These are phyloP conservation scores for Scolanthus callimorphus DNA, from an alignment of 92 coral and sea anemone species.

Conservation along the genomic window DNA sequence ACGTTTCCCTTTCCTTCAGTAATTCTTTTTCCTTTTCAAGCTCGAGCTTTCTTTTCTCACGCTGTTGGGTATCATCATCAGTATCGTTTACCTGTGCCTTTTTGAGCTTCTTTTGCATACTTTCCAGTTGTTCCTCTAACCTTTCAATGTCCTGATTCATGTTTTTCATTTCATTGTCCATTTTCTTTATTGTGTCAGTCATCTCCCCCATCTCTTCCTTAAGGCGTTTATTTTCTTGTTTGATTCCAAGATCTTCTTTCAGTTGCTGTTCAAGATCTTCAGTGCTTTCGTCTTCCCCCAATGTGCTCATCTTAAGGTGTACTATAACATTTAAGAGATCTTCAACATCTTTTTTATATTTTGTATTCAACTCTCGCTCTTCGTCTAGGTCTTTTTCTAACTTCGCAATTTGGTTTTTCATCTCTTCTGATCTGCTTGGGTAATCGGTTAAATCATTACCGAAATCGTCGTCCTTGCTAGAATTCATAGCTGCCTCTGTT, in stretches of 20 bases:
- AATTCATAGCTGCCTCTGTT: background rate
- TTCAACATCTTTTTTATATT: constrained; percentile 59
- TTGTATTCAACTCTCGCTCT: constrained; percentile 40
- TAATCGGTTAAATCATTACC: background rate
- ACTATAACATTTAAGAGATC: constrained; percentile 68
- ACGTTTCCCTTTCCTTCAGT: constrained; percentile 28
- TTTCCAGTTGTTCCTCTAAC: constrained; percentile 18
- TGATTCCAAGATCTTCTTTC: constrained; percentile 34
- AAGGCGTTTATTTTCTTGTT: constrained; percentile 49
- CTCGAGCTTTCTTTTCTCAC: background rate
- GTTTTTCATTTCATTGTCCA: constrained; percentile 42
- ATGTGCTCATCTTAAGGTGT: constrained; percentile 56
- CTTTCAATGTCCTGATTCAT: constrained; percentile 34
- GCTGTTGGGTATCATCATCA: constrained; percentile 5
- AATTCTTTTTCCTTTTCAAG: constrained; percentile 36
- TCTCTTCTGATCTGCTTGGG: constrained; percentile 1
- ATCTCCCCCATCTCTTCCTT: constrained; percentile 39
- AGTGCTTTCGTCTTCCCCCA: constrained; percentile 33
- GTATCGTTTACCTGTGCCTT: constrained; percentile 17
- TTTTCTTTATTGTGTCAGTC: constrained; percentile 21
- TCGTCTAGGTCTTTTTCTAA: constrained; percentile 44
- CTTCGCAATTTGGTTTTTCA: constrained; percentile 15
- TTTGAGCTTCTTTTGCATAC: constrained; percentile 8
- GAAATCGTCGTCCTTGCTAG: background rate
- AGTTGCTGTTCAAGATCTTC: constrained; percentile 26